A percentile compares a stretch with the other conserved stretches of the same genome.
Evolutionary conservation across 2,797 vertebrate species (phyloP).

Genomic region (Zalophus californianus): DNA sequence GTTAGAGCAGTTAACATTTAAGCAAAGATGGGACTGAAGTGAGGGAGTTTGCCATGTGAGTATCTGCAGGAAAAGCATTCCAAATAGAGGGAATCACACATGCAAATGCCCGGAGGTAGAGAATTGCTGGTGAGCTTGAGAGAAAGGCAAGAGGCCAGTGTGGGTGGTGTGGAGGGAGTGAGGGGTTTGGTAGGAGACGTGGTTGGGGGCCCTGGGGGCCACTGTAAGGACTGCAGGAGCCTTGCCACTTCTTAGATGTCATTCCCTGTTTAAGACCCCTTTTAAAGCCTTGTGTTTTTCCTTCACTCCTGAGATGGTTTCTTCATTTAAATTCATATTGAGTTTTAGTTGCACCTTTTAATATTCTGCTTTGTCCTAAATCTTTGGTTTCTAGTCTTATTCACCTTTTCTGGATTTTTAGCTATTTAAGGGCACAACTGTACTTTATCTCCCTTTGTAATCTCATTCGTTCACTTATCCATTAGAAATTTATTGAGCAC

Average conservation of each 20-base stretch:
- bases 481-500: slow-evolving; percentile 31
- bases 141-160: background rate
- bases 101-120: background rate
- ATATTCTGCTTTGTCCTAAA: background rate
- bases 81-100: background rate
- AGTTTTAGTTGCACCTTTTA: background rate
- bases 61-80: background rate
- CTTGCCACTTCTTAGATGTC: background rate
- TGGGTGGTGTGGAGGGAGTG: background rate
- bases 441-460: background rate
- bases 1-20: no score
- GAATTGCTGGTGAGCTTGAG: background rate
- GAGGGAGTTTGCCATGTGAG: background rate
- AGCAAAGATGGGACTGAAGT: background rate
- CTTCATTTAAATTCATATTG: background rate
- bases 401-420: background rate
- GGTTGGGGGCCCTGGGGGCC: background rate
- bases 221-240: background rate
- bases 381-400: slow-evolving; percentile 14
- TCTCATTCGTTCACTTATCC: background rate
- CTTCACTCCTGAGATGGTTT: background rate
- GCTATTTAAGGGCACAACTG: background rate
- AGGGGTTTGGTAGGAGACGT: background rate
- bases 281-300: background rate
- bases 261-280: background rate